phyloP scores from a whole-genome alignment of 2,797 vertebrate genomes.

The Rhincodon typus region DNA sequence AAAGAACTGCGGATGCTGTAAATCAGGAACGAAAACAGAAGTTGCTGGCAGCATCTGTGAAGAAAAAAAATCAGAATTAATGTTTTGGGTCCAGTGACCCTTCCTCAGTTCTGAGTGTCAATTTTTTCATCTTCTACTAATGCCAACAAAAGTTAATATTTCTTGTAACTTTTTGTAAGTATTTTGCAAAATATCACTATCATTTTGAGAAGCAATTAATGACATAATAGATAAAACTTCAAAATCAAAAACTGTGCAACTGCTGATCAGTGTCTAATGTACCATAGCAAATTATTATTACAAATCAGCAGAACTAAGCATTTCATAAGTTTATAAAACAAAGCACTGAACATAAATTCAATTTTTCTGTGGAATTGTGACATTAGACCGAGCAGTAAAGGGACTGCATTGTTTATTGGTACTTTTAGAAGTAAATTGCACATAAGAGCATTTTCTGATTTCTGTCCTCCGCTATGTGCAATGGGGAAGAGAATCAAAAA shows the following conservation, averaged over 20 bases:
- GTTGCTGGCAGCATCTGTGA: too few relatives aligned
- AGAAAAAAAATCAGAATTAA: too few relatives aligned
- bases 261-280: not conserved
- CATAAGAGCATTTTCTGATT: constrained; percentile 23
- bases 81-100: too few relatives aligned
- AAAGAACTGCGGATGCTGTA: too few relatives aligned
- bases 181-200: not conserved
- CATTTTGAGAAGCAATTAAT: not conserved
- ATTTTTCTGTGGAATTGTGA: constrained; percentile 39
- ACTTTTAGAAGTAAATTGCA: not conserved
- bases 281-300: not conserved
- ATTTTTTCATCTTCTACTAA: not conserved
- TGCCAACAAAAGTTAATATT: not conserved
- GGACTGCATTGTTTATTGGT: not conserved
- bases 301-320: not conserved
- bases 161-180: not conserved
- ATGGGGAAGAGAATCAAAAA: constrained; percentile 22
- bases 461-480: constrained; percentile 39
- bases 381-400: not conserved
- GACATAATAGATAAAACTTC: not conserved
- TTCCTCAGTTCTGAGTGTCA: not conserved
- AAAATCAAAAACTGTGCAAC: not conserved
- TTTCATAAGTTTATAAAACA: not conserved
- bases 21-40: too few relatives aligned
- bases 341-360: constrained; percentile 21